Evolutionary conservation across 2,113 vertebrate species (phyloP).

Genomic region (Pleuronectes platessa): DNA sequence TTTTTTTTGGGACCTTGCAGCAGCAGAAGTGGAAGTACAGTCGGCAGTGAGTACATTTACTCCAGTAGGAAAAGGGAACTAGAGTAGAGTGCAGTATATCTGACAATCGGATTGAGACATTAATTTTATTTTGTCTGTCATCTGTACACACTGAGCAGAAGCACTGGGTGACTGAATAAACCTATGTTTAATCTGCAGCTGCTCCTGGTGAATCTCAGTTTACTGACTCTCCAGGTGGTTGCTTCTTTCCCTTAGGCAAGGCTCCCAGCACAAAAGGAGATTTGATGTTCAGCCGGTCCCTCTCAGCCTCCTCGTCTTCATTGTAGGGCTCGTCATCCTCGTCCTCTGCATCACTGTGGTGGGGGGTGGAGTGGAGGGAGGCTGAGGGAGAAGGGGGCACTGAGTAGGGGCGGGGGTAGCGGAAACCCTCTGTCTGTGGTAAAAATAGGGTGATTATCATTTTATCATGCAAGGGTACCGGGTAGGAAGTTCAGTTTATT

Average conservation of each 20-base stretch:
- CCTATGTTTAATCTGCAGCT: too few relatives aligned
- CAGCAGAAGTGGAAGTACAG: not conserved
- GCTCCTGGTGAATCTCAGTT: conserved; percentile 62
- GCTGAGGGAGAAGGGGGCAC: conserved; percentile 94
- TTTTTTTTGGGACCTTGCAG: not conserved
- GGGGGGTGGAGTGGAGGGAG: conserved; percentile 91
- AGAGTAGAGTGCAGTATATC: not conserved
- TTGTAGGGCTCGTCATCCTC: conserved; percentile 88
- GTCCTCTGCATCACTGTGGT: conserved; percentile 88
- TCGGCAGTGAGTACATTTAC: not conserved
- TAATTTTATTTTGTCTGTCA: too few relatives aligned
- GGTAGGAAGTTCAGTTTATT: too few relatives aligned
- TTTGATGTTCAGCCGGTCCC: conserved; percentile 93
- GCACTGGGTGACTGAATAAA: too few relatives aligned
- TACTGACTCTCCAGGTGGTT: conserved; percentile 85
- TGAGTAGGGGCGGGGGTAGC: conserved; percentile 90
- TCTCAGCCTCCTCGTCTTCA: conserved; percentile 93
- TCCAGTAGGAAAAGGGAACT: not conserved
- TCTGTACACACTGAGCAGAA: too few relatives aligned
- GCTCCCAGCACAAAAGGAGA: conserved; percentile 82
- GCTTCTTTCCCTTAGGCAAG: conserved; percentile 82
- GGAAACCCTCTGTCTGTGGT: conserved; percentile 90
- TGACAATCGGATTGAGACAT: too few relatives aligned
- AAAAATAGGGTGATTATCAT: too few relatives aligned
- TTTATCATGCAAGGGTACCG: too few relatives aligned